phyloP scores from a whole-genome alignment of 2,797 vertebrate genomes.

The Mionectes olivaceus region DNA sequence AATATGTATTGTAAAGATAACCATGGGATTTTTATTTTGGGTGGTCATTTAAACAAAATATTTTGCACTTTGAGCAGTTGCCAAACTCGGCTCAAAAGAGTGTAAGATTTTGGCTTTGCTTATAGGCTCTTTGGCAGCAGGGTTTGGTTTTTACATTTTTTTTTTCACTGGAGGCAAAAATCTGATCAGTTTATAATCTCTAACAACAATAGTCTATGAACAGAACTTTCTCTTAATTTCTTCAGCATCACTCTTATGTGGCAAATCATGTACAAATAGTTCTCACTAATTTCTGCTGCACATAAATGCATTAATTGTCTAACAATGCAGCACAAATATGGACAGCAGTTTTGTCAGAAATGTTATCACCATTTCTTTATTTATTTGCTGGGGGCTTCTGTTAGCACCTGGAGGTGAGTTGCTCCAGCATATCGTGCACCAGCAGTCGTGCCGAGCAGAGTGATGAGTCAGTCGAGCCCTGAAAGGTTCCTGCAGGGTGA shows the following conservation, averaged over 20 bases:
- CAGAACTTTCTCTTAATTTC: background rate
- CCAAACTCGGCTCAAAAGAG: background rate
- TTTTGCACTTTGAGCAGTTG: background rate
- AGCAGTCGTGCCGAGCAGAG: background rate
- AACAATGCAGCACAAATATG: background rate
- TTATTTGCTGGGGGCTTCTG: background rate
- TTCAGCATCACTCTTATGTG: background rate
- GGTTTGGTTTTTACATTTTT: background rate
- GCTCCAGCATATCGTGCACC: background rate
- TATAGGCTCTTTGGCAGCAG: background rate
- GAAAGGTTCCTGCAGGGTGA: background rate
- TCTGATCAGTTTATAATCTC: background rate
- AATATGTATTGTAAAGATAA: background rate
- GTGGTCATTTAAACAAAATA: background rate
- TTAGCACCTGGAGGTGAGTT: background rate
- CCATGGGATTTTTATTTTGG: background rate
- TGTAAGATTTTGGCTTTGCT: background rate
- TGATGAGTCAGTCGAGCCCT: background rate
- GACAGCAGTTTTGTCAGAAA: background rate
- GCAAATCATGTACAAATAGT: background rate
- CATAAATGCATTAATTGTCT: background rate
- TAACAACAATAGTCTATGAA: background rate
- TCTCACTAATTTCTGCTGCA: background rate
- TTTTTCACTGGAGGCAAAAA: background rate
- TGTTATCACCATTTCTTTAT: accelerated